Base-by-base conservation (phyloP, 2,888 invertebrate species). In the Xanthorhoe designata region DNA sequence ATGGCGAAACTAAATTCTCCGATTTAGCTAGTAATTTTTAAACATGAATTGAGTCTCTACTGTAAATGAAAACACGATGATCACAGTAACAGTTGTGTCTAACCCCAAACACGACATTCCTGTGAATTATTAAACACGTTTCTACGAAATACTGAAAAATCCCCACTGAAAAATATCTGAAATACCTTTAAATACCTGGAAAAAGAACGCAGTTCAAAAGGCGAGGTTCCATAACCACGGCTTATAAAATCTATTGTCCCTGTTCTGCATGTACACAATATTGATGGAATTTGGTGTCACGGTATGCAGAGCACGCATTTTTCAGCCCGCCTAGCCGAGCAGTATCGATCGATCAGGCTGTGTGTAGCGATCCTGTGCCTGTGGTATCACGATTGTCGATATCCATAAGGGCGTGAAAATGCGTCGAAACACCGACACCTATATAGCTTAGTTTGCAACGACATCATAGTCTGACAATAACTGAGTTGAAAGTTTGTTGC, bases 321-420 rank as follows among this genome's bases (percentile, higher is more conserved):
- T 64, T 64, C 63, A 58, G 18, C 52, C n/a, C n/a, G n/a, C n/a
- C 24, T 58, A 47, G 35, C 19, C 47, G 35, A 52, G 29, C 57
- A 50, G 52, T 58, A 58, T 35, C 57, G 52, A 63, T 57, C n/a
- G 29, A 57, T 52, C 57, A 52, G 24, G 49, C 50, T 62, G 49
- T 9, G 38, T 13, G 56, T 38, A 51, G 62, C 15, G 38, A 49
- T 42, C 13, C 38, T 13, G 13, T 42, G 38, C 13, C 24, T 42
- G 38, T n/a, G 19, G 38, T 19, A 45, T 42, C 53, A 32, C 17
- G 53, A 53, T 35, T 35, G 32, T 8, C 53, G 10, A 35, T 53
- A 35, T 13, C 32, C 17, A 47, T 10, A 55, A 13, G 29, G 24
- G 29, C n/a, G 29, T 63, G 51, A 32, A 63, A 52, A 24, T 45